A percentile compares a stretch with the other conserved stretches of the same genome.
Conservation (phyloP, 1,140 invertebrate species). For the Euglossa dilemma region DNA sequence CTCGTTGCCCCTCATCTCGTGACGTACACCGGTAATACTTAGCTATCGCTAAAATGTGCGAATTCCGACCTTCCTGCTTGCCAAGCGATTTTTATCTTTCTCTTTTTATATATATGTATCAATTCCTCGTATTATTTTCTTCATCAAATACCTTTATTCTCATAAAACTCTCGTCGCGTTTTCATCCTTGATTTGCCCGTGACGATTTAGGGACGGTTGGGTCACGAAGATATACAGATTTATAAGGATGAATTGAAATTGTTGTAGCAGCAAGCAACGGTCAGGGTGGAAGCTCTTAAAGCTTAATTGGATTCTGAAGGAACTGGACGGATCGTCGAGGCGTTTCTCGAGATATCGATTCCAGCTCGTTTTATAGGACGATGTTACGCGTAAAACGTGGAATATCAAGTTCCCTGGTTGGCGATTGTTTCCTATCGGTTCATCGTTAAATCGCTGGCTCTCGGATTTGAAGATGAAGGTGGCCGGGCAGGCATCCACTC, state of each 20-base stretch:
- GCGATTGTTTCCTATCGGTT: constrained; percentile 1
- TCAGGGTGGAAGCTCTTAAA: constrained; percentile 49
- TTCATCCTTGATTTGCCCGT: not conserved
- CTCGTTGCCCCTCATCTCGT: not conserved
- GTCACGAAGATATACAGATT: constrained; percentile 28
- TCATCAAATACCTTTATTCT: not conserved
- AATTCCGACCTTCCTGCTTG: not conserved
- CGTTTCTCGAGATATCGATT: constrained; percentile 48
- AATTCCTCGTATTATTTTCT: not conserved
- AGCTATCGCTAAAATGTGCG: not conserved
- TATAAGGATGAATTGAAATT: constrained; percentile 45
- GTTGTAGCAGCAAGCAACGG: constrained; percentile 42
- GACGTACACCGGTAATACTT: constrained; percentile 24
- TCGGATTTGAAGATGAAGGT: not conserved
- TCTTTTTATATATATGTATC: too few relatives aligned
- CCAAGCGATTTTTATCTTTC: not conserved
- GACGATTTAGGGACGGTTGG: not conserved
- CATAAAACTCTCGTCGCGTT: not conserved
- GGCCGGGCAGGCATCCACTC: not conserved
- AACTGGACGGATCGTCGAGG: not conserved
- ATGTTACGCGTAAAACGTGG: constrained; percentile 43
- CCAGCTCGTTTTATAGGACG: constrained; percentile 38
- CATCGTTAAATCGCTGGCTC: not conserved
- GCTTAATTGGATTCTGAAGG: constrained; percentile 58
- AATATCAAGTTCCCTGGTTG: constrained; percentile 31